Conservation (phyloP, 2,888 invertebrate species). For the Mactromeris polynyma region DNA sequence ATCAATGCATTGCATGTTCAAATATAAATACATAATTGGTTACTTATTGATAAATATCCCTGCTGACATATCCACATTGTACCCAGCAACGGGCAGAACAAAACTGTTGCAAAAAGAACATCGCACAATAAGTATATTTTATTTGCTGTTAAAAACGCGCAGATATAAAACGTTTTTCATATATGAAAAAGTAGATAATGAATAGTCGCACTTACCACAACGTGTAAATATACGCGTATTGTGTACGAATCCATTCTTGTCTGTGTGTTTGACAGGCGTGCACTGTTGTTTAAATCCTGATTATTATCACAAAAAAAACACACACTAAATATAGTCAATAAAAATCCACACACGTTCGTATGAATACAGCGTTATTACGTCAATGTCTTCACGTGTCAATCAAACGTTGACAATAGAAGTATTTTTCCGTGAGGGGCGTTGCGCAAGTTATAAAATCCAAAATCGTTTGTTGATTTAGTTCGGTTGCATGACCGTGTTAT, state of each 20-base stretch:
- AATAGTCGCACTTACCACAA: neutral
- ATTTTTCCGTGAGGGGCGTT: neutral
- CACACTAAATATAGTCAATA: neutral
- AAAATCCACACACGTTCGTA: neutral
- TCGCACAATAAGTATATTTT: no score
- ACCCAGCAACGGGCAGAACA: neutral
- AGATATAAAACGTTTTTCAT: no score
- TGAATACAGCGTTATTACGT: constrained; percentile 20
- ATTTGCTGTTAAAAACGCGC: no score
- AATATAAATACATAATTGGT: neutral
- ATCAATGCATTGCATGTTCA: no score
- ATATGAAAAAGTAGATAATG: neutral
- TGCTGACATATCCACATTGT: neutral
- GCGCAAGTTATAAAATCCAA: neutral
- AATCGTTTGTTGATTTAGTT: neutral
- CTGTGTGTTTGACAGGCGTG: neutral
- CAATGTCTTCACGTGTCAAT: constrained; percentile 29
- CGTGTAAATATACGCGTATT: neutral
- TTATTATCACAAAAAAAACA: neutral
- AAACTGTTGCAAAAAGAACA: no score
- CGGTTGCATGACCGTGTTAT: neutral
- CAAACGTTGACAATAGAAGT: neutral
- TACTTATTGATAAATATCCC: neutral
- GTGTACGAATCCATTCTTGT: neutral
- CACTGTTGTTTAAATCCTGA: constrained; percentile 7